phyloP scores from a whole-genome alignment of 2,797 vertebrate species.

The Agapornis canus region DNA sequence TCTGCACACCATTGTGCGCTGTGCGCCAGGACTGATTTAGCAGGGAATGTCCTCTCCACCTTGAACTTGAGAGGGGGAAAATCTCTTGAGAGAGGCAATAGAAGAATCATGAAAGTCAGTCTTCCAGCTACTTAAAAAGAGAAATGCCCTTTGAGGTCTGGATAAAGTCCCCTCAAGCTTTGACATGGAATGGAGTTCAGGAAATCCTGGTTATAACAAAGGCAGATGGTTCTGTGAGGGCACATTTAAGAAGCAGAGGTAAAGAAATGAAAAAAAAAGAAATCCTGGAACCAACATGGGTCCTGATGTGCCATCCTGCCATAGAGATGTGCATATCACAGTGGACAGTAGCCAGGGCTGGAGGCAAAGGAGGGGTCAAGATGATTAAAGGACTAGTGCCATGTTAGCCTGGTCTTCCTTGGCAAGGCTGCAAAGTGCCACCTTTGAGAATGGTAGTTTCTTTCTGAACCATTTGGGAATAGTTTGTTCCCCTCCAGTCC shows the following conservation, averaged over 20 bases:
- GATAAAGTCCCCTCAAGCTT: background rate
- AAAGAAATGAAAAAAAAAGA: background rate
- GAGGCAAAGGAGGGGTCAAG: background rate
- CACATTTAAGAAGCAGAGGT: background rate
- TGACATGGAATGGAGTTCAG: background rate
- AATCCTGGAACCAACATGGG: background rate
- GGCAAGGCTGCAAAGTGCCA: background rate
- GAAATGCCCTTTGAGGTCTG: background rate
- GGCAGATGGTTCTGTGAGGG: background rate
- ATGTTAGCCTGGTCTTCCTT: background rate
- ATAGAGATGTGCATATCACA: background rate
- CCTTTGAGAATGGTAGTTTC: background rate
- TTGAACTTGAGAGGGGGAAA: slow-evolving; percentile 17
- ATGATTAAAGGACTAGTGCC: background rate
- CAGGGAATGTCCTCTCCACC: slow-evolving; percentile 42
- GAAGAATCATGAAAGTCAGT: background rate
- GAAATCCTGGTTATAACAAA: background rate
- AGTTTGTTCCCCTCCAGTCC: background rate
- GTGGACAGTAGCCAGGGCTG: background rate
- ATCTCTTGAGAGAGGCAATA: background rate
- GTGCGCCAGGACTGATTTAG: slow-evolving; percentile 2
- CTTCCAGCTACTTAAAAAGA: background rate
- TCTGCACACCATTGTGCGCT: background rate
- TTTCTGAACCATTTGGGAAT: background rate
- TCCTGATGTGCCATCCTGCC: background rate